These are phyloP conservation scores for Pocillopora verrucosa DNA, from an alignment of 64 coral and sea anemone genomes.

Conservation along the genomic window DNA sequence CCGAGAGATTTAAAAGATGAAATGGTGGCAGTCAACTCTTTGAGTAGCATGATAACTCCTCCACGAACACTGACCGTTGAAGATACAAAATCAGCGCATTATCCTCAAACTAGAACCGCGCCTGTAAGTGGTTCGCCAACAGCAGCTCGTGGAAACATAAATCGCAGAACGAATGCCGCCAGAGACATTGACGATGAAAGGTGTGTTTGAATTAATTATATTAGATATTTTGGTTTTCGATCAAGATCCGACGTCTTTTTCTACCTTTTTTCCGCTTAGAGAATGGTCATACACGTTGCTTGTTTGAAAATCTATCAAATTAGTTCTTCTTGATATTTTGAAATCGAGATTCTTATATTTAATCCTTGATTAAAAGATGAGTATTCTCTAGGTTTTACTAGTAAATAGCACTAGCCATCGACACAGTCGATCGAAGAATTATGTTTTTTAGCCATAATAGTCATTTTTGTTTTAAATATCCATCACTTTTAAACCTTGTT, in stretches of 20 bases:
- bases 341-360: too few species aligned
- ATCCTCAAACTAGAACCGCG: constrained; percentile 53
- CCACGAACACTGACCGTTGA: constrained; percentile 94
- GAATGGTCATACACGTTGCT: neutral
- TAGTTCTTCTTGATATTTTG: too few species aligned
- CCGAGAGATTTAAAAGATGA: constrained; percentile 83
- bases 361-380: too few species aligned
- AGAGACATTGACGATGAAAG: constrained; percentile 67
- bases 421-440: too few species aligned
- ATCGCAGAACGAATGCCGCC: neutral
- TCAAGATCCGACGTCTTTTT: neutral
- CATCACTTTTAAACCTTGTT: too few species aligned
- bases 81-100: constrained; percentile 78
- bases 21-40: constrained; percentile 46
- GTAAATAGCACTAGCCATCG: too few species aligned
- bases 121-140: constrained; percentile 2
- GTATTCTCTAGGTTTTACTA: too few species aligned
- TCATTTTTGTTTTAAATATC: too few species aligned
- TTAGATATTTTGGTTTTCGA: neutral
- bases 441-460: too few species aligned
- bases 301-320: neutral
- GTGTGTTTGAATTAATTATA: constrained; percentile 4
- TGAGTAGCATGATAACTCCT: constrained; percentile 89
- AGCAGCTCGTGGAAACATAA: neutral
- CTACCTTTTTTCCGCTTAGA: neutral